Conservation (phyloP, 2,888 invertebrate genomes). For the Andrena praecox region DNA sequence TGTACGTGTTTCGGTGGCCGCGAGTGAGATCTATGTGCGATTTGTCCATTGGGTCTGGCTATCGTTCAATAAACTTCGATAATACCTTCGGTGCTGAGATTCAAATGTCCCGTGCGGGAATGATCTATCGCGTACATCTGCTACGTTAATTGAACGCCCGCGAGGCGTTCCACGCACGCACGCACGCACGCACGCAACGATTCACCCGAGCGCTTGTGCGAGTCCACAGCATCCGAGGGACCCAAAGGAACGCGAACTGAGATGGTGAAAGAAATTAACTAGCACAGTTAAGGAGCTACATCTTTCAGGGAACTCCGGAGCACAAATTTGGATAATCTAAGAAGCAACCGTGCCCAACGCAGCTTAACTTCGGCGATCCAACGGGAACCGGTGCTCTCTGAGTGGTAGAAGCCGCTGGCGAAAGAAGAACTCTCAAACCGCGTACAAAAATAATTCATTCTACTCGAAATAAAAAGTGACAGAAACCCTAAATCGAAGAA, state of each 20-base stretch:
- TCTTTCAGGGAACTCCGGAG: too few relatives aligned
- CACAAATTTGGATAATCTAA: not conserved
- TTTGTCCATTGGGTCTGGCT: not conserved
- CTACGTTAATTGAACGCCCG: not conserved
- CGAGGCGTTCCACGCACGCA: not conserved
- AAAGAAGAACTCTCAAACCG: not conserved
- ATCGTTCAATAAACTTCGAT: not conserved
- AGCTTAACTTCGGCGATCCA: not conserved
- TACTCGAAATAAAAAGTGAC: not conserved
- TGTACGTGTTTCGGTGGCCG: slow-evolving; percentile 55
- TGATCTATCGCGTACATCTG: not conserved
- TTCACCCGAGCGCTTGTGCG: not conserved
- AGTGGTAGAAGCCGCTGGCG: not conserved
- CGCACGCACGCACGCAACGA: not conserved
- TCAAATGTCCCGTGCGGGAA: not conserved
- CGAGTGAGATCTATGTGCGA: slow-evolving; percentile 32
- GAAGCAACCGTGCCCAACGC: not conserved
- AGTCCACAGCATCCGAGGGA: not conserved
- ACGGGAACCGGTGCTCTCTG: not conserved
- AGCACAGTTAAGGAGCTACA: not conserved
- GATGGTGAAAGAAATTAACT: not conserved
- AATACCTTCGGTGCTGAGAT: not conserved
- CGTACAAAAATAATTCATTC: not conserved
- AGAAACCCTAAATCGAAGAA: too few relatives aligned
- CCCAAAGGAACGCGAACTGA: not conserved